Evolutionary conservation across 2,888 invertebrate species (phyloP).

Genomic region (Yponomeuta sedellus): DNA sequence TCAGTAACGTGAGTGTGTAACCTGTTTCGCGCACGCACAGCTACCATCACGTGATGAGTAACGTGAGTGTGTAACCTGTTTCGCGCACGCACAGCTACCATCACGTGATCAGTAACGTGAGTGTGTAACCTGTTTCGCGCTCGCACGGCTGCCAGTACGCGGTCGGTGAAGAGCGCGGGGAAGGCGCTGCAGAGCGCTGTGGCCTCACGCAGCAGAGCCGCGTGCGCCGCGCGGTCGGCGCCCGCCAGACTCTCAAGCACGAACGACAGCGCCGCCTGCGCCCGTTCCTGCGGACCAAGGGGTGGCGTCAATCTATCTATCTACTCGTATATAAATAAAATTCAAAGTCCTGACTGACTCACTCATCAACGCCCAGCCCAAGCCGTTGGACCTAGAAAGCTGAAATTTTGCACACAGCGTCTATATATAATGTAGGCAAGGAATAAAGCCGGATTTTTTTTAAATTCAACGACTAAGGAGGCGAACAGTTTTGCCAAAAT

Average conservation of each 20-base stretch:
- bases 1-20: conserved; percentile 81
- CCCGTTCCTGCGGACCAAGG: conserved; percentile 77
- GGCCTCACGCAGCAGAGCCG: conserved; percentile 86
- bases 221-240: conserved; percentile 84
- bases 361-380: too few species aligned
- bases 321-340: too few species aligned
- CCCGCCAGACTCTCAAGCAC: conserved; percentile 84
- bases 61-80: conserved; percentile 69
- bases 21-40: conserved; percentile 78
- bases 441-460: too few species aligned
- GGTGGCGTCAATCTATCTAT: too few species aligned
- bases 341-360: too few species aligned
- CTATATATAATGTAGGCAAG: too few species aligned
- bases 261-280: conserved; percentile 88
- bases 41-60: conserved; percentile 85
- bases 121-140: conserved; percentile 73
- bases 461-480: too few species aligned
- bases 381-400: too few species aligned
- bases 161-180: conserved; percentile 88
- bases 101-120: conserved; percentile 84
- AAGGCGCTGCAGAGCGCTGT: conserved; percentile 87
- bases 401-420: too few species aligned
- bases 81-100: conserved; percentile 83
- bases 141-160: conserved; percentile 84
- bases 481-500: too few species aligned